Evolutionary conservation across 2,113 vertebrate species (phyloP).

Genomic region (Tricholaema leucomelas): DNA sequence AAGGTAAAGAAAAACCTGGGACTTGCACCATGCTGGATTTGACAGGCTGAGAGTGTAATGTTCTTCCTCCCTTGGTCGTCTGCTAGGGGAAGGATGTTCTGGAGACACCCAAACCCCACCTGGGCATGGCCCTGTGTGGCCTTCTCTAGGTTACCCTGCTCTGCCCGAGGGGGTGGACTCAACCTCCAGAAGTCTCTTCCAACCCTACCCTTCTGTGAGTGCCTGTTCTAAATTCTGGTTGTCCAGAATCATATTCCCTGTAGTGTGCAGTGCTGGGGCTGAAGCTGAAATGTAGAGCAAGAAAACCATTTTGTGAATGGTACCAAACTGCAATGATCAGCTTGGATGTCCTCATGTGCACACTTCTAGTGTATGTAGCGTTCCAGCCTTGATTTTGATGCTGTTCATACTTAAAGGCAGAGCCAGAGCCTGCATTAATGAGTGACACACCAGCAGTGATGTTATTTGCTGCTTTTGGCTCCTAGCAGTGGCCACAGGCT

Average conservation of each 20-base stretch:
- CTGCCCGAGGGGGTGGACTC: too few species aligned
- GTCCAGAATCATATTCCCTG: not conserved
- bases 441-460: not conserved
- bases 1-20: constrained; percentile 78
- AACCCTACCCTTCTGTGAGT: too few species aligned
- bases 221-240: not conserved
- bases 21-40: accelerated
- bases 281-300: not conserved
- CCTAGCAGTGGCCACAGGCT: not conserved
- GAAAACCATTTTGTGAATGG: not conserved
- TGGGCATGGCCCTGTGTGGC: too few species aligned
- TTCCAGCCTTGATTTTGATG: not conserved
- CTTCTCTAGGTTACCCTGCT: too few species aligned
- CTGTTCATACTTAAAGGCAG: not conserved
- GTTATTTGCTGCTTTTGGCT: not conserved
- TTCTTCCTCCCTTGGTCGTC: not conserved
- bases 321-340: not conserved
- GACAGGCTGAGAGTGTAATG: not conserved
- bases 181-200: too few species aligned
- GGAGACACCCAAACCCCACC: too few species aligned
- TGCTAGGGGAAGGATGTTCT: not conserved
- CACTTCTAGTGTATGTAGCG: not conserved
- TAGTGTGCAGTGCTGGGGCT: not conserved
- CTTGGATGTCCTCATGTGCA: not conserved
- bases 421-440: too few species aligned